These are phyloP conservation scores for Trachops cirrhosus DNA, from an alignment of 2,797 vertebrate species.

Conservation along the genomic window DNA sequence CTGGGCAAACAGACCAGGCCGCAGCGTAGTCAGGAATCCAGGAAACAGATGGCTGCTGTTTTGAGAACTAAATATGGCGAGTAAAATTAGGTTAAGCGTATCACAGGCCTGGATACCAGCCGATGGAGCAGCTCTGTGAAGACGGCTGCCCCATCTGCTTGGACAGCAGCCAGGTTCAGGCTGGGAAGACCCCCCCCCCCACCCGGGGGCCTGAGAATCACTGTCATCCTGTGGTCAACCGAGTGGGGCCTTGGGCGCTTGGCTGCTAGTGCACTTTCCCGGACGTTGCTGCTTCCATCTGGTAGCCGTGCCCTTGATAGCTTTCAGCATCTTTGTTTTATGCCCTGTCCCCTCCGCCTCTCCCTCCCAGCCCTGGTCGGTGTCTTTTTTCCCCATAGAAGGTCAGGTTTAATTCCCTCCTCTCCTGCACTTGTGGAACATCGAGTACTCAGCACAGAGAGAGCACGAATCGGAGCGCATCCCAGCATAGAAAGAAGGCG, in stretches of 20 bases:
- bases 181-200: not conserved
- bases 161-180: not conserved
- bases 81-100: constrained; percentile 55
- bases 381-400: not conserved
- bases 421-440: not conserved
- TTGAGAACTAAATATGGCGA: constrained; percentile 55
- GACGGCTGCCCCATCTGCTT: constrained; percentile 2
- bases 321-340: not conserved
- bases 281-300: not conserved
- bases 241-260: not conserved
- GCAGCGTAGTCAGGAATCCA: constrained; percentile 38
- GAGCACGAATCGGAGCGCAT: not conserved
- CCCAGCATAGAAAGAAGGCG: not conserved
- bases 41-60: constrained; percentile 67
- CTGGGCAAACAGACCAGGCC: not conserved
- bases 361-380: not conserved
- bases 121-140: not conserved
- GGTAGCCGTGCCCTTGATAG: not conserved
- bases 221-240: not conserved
- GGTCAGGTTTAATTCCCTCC: not conserved
- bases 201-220: not conserved
- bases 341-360: not conserved
- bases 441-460: not conserved
- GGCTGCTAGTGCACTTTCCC: not conserved
- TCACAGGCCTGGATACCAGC: constrained; percentile 18